A percentile compares a stretch with the other conserved stretches of the same genome.
These are phyloP conservation scores for Aphelenchoides avenae DNA, from an alignment of 1,140 invertebrate genomes.

Conservation along the genomic window DNA sequence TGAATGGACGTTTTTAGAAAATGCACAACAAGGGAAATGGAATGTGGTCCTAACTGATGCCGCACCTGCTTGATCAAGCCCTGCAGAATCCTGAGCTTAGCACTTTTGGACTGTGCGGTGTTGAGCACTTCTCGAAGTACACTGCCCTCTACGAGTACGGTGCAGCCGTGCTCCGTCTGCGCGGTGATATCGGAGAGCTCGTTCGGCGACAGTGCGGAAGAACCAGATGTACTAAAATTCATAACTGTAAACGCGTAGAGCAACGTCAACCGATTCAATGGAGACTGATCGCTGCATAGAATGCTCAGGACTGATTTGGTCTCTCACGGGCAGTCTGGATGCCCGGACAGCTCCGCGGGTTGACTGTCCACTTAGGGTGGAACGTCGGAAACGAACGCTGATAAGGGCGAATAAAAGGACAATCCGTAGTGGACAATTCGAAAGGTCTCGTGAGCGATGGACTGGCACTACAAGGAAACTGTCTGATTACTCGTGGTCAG, in stretches of 20 bases:
- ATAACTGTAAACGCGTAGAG: background rate
- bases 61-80: constrained; percentile 49
- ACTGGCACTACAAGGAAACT: too few relatives aligned
- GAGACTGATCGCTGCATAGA: background rate
- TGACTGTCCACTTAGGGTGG: too few relatives aligned
- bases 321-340: too few relatives aligned
- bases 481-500: constrained; percentile 7
- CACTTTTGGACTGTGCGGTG: constrained; percentile 28
- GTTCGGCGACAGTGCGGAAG: constrained; percentile 11
- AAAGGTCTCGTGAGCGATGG: too few relatives aligned
- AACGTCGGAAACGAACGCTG: too few relatives aligned
- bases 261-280: background rate
- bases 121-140: constrained; percentile 43
- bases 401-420: too few relatives aligned
- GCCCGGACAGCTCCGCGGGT: too few relatives aligned
- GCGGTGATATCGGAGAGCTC: constrained; percentile 54
- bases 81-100: constrained; percentile 43
- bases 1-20: constrained; percentile 27
- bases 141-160: constrained; percentile 49
- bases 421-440: too few relatives aligned
- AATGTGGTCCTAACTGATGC: background rate
- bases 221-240: constrained; percentile 24
- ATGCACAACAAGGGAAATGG: constrained; percentile 6
- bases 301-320: background rate
- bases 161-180: constrained; percentile 52